phyloP scores from a whole-genome alignment of 2,113 vertebrate species.

The Nannobrachium achirus region DNA sequence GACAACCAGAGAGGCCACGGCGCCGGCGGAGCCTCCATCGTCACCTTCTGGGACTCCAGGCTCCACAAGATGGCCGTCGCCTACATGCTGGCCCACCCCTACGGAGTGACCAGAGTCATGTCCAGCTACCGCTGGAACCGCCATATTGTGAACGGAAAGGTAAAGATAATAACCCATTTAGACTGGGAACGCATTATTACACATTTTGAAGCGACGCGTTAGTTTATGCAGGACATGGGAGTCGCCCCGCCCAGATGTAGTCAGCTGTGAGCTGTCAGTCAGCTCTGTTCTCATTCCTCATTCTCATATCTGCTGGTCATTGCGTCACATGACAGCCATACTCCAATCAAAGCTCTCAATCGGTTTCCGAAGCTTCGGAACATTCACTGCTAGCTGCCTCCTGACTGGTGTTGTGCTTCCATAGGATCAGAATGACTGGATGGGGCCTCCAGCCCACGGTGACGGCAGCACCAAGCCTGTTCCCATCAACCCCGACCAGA shows the following conservation, averaged over 20 bases:
- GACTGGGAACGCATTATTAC: too few species aligned
- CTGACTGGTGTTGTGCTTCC: background rate
- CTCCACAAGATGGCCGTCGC: slow-evolving; percentile 89
- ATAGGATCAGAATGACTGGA: slow-evolving; percentile 91
- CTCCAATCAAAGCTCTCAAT: too few species aligned
- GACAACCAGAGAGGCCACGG: slow-evolving; percentile 94
- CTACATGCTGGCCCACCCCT: slow-evolving; percentile 94
- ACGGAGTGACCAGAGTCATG: slow-evolving; percentile 91
- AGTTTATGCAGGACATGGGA: too few species aligned
- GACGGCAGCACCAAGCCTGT: slow-evolving; percentile 87
- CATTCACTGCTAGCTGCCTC: background rate
- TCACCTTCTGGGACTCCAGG: slow-evolving; percentile 89
- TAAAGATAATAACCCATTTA: too few species aligned
- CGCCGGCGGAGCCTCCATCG: slow-evolving; percentile 86
- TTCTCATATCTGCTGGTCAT: background rate
- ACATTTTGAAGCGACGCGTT: too few species aligned
- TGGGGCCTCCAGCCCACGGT: slow-evolving; percentile 85
- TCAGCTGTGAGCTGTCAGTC: too few species aligned
- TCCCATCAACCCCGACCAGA: slow-evolving; percentile 85
- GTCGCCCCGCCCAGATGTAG: too few species aligned
- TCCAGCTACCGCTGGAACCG: slow-evolving; percentile 92
- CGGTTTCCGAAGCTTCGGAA: too few species aligned
- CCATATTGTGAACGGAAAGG: slow-evolving; percentile 83
- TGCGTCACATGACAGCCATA: too few species aligned
- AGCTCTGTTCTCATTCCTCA: too few species aligned